Evolutionary conservation across 2,113 vertebrate genomes (phyloP), one percentile per base, ranked within the genome.

Genomic region (Ctenodactylus gundi): DNA sequence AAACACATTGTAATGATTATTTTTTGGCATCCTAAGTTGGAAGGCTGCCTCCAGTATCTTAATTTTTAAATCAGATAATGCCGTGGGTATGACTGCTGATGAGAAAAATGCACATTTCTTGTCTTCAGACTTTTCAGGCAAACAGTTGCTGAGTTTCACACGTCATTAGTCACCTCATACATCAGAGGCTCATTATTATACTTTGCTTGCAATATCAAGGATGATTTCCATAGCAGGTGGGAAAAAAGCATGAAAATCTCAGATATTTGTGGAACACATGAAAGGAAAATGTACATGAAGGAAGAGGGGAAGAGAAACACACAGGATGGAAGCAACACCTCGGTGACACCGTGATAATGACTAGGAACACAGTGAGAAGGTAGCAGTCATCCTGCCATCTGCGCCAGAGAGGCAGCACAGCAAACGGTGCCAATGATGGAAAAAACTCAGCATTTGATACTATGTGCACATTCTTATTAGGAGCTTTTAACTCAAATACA

Each of bases 341-440:
- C 94, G 89, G 84, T 97, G 94, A 97, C 97, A 97, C 11, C 29
- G 90, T 96, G 96, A 96, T 98, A 97, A 98, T 97, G 97, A 98
- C 81, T 95, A 94, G 65, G 96, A 96, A 94, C 80, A 57, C 46
- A 86, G 85, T 85, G 95, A 95, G 95, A 98, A 91, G 60, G 81
- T 89, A 96, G 58, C 91, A 97, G 93, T 94, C 90, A 97, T 88
- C 20, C 64, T 92, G 72, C 91, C 97, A 98, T 97, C 97, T 98
- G 97, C 91, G 97, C n/a, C 67, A 97, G 89, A 90, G 62, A 97
- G 87, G 77, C 94, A 94, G 95, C 95, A 86, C 67, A 97, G 83
- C 84, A 98, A 97, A 95, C 88, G 96, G 97, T 94, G 95, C 97
- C 97, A 97, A 96, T 97, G 65, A 31, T 97, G 90, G 11, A 93